phyloP scores from a whole-genome alignment of 2,888 invertebrate species.

The Clanis bilineata region DNA sequence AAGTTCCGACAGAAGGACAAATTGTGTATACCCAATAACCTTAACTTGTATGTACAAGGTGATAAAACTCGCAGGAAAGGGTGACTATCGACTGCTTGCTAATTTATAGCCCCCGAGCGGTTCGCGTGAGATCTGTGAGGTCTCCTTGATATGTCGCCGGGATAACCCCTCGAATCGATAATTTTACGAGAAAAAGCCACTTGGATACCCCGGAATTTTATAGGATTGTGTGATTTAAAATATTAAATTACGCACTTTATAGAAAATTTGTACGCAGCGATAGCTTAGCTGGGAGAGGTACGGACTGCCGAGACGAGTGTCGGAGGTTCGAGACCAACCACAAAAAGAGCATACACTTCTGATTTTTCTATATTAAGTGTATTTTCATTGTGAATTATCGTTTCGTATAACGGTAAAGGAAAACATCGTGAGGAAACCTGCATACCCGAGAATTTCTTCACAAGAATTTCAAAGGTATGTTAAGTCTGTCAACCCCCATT shows the following conservation, averaged over 20 bases:
- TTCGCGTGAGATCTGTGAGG: constrained; percentile 52
- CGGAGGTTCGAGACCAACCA: too few species aligned
- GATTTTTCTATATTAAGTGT: too few species aligned
- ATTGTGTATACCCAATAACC: constrained; percentile 21
- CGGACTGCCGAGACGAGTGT: too few species aligned
- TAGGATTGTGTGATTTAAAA: not conserved
- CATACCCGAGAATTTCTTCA: too few species aligned
- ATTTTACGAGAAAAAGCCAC: constrained; percentile 47
- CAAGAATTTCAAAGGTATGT: too few species aligned
- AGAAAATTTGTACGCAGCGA: too few species aligned
- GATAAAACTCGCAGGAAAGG: constrained; percentile 55
- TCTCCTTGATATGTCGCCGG: constrained; percentile 67
- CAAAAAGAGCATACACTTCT: too few species aligned
- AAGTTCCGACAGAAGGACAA: constrained; percentile 7
- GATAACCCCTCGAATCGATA: constrained; percentile 66
- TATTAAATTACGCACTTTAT: constrained; percentile 3
- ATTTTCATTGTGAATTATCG: too few species aligned
- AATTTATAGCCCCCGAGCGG: constrained; percentile 66
- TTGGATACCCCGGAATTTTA: not conserved
- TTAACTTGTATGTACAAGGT: constrained; percentile 31
- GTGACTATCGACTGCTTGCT: constrained; percentile 58
- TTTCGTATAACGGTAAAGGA: too few species aligned
- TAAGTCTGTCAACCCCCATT: too few species aligned
- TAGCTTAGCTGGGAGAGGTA: too few species aligned
- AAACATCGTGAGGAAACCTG: too few species aligned